Percentiles rank a stretch among this genome's conserved stretches.
phyloP scores from a whole-genome alignment of 1,140 invertebrate genomes.

The Telenomus remus region DNA sequence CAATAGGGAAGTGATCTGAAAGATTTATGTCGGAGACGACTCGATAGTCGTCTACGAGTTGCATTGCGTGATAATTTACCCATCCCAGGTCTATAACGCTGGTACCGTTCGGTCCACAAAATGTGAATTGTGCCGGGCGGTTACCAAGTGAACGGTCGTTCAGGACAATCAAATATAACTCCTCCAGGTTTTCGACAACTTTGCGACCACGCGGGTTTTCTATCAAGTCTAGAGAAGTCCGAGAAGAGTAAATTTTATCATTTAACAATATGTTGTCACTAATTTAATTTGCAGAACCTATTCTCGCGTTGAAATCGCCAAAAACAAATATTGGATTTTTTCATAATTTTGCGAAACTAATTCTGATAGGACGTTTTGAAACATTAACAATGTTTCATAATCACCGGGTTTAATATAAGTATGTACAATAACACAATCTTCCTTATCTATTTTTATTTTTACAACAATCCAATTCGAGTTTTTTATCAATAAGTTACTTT shows the following conservation, averaged over 20 bases:
- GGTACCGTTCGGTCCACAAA: not conserved
- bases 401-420: not conserved
- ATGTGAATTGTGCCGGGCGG: not conserved
- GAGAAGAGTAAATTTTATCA: not conserved
- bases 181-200: too few species aligned
- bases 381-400: not conserved
- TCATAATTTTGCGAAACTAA: not conserved
- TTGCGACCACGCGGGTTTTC: too few species aligned
- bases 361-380: not conserved
- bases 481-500: too few species aligned
- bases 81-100: not conserved
- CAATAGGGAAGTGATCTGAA: not conserved
- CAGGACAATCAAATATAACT: too few species aligned
- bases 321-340: not conserved
- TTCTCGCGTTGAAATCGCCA: not conserved
- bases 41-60: not conserved
- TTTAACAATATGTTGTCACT: not conserved
- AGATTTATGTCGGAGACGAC: not conserved
- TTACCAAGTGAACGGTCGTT: too few species aligned
- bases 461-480: too few species aligned
- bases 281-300: not conserved
- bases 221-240: too few species aligned
- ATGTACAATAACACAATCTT: not conserved
- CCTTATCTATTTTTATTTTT: too few species aligned
- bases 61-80: not conserved